Base-by-base conservation (phyloP, 2,113 vertebrate genomes). In the Notothenia coriiceps region DNA sequence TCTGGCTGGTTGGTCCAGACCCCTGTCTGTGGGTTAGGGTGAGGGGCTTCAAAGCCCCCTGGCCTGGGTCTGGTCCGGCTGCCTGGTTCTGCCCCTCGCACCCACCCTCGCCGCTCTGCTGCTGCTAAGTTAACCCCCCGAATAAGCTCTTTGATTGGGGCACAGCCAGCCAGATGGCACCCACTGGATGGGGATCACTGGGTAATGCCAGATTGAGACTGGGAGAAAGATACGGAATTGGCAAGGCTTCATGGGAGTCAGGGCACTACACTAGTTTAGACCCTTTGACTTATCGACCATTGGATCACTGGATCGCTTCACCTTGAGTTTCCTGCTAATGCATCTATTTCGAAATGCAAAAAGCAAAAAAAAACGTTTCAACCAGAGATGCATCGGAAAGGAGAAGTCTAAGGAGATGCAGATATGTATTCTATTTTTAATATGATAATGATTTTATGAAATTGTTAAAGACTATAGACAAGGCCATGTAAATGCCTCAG, bases 141-240 rank as follows among this genome's bases (percentile, higher is more conserved):
- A 88, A 86, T 75, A 85, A 89, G 82, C 84, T 83, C 83, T 83
- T 86, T 87, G 81, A 91, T 60, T 81, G 87, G 88, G 86, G 77
- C 89, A 90, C 86, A 87, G 87, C 86, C 59, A 80, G 87, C 88
- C 93, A 95, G 92, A 95, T 95, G 94, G 93, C 84, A 89, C 72
- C 82, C 80, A 89, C 70, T 86, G 90, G 75, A 91, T 44, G 75
- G 66, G 75, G 80, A 80, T 76, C 74, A 76, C 62, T 82, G 78
- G 86, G 85, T 60, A 35, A 65, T 80, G 87, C 87, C 91, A 93
- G 89, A 84, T 70, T 92, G 87, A 64, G 73, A 89, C 75, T 84
- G 67, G 83, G 87, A 63, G 79, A 43, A 68, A 79, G 90, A 70
- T 54, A 76, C 44, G 18, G 82, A 68, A 72, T 82, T 82, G 76